A percentile compares a stretch with the other conserved stretches of the same genome.
These are phyloP conservation scores for Batillaria attramentaria DNA, from an alignment of 1,140 invertebrate genomes.

Conservation along the genomic window DNA sequence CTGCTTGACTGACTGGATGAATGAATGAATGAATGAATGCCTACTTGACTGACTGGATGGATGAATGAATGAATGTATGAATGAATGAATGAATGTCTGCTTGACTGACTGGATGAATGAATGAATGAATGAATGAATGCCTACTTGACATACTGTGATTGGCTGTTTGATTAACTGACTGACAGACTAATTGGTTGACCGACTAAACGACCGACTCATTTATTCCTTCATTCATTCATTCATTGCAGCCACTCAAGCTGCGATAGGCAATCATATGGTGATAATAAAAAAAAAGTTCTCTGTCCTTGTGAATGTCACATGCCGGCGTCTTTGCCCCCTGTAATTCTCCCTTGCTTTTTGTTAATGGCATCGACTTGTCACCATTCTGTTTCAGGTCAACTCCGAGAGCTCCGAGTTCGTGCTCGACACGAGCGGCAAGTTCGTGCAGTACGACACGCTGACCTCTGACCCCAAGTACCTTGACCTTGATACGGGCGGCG, in stretches of 20 bases:
- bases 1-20: too few relatives aligned
- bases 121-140: not conserved
- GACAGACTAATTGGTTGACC: not conserved
- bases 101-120: not conserved
- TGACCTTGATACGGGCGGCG: slow-evolving; percentile 43
- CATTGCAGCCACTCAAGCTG: not conserved
- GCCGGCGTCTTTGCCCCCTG: too few relatives aligned
- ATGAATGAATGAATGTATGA: too few relatives aligned
- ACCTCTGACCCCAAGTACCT: slow-evolving; percentile 74
- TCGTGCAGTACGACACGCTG: slow-evolving; percentile 80
- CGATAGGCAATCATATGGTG: not conserved
- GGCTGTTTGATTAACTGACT: not conserved
- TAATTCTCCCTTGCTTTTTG: too few relatives aligned
- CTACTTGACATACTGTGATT: not conserved
- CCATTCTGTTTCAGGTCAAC: slow-evolving; percentile 72
- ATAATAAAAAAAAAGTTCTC: too few relatives aligned
- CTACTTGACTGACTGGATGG: too few relatives aligned
- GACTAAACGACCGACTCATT: too few relatives aligned
- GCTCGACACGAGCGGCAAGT: slow-evolving; percentile 78
- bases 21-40: too few relatives aligned
- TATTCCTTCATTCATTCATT: not conserved
- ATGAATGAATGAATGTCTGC: too few relatives aligned
- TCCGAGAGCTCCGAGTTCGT: slow-evolving; percentile 78
- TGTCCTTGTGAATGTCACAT: too few relatives aligned
- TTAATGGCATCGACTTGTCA: too few relatives aligned